phyloP scores from a whole-genome alignment of 2,797 vertebrate genomes.

The Salmo trutta region DNA sequence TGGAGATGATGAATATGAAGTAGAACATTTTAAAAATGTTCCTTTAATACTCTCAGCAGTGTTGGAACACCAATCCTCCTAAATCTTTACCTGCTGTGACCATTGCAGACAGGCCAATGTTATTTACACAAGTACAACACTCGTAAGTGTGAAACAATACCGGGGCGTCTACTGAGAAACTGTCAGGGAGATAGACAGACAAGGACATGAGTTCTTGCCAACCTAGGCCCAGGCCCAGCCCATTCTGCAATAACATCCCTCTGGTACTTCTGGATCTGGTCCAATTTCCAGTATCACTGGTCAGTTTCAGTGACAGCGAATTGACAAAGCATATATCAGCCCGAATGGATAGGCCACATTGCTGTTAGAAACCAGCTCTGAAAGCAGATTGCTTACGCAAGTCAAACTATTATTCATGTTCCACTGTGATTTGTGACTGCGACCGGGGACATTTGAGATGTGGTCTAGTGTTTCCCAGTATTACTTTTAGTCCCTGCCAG shows the following conservation, averaged over 20 bases:
- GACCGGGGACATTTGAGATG: slow-evolving; percentile 80
- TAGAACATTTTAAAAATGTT: too few species aligned
- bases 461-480: slow-evolving; percentile 77
- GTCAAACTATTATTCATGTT: slow-evolving; percentile 66
- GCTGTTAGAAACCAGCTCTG: slow-evolving; percentile 58
- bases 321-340: slow-evolving; percentile 70
- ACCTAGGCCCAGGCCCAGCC: slow-evolving; percentile 38
- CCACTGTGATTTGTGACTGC: slow-evolving; percentile 80
- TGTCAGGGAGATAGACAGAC: slow-evolving; percentile 53
- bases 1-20: too few species aligned
- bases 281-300: slow-evolving; percentile 66
- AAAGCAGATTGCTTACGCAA: slow-evolving; percentile 67
- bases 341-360: slow-evolving; percentile 61
- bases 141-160: slow-evolving; percentile 51
- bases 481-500: slow-evolving; percentile 80
- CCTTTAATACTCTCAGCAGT: too few species aligned
- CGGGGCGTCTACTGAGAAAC: slow-evolving; percentile 51
- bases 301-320: slow-evolving; percentile 67
- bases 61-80: too few species aligned
- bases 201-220: too few species aligned
- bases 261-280: slow-evolving; percentile 65
- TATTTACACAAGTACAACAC: slow-evolving; percentile 52
- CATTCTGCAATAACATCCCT: slow-evolving; percentile 60
- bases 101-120: slow-evolving; percentile 49
- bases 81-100: slow-evolving; percentile 54